These are phyloP conservation scores for Chrysolophus pictus DNA, from an alignment of 2,797 vertebrate species.

Conservation along the genomic window DNA sequence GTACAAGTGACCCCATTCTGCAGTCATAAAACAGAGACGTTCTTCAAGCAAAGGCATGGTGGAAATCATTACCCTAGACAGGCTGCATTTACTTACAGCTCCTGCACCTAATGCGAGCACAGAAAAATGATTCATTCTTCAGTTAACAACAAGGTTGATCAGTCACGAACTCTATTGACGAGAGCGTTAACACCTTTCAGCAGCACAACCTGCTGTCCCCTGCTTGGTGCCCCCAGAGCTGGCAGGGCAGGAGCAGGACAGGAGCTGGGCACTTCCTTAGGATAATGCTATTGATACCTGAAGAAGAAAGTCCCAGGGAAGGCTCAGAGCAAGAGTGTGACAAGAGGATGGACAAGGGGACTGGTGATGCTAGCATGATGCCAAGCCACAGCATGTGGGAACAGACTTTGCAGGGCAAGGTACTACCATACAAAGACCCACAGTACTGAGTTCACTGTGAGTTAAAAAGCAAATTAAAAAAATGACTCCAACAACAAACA, in stretches of 20 bases:
- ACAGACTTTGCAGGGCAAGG: background rate
- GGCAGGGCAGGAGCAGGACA: background rate
- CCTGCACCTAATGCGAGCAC: background rate
- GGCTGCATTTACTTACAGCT: background rate
- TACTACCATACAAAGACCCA: background rate
- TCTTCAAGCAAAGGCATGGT: constrained; percentile 9
- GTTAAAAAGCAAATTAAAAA: background rate
- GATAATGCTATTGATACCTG: background rate
- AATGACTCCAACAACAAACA: background rate
- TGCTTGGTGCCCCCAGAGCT: background rate
- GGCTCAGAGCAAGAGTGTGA: background rate
- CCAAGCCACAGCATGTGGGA: background rate
- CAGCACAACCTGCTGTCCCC: background rate
- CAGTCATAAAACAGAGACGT: background rate
- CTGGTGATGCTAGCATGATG: background rate
- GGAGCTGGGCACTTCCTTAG: background rate
- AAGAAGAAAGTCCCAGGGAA: background rate
- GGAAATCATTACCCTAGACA: constrained; percentile 14
- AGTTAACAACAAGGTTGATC: background rate
- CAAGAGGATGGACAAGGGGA: background rate
- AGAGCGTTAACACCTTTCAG: background rate
- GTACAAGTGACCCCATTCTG: background rate
- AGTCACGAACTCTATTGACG: constrained; percentile 13
- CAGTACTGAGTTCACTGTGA: background rate
- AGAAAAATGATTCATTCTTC: constrained; percentile 13